Evolutionary conservation across 2,888 invertebrate species (phyloP).

Genomic region (Thymelicus acteon): DNA sequence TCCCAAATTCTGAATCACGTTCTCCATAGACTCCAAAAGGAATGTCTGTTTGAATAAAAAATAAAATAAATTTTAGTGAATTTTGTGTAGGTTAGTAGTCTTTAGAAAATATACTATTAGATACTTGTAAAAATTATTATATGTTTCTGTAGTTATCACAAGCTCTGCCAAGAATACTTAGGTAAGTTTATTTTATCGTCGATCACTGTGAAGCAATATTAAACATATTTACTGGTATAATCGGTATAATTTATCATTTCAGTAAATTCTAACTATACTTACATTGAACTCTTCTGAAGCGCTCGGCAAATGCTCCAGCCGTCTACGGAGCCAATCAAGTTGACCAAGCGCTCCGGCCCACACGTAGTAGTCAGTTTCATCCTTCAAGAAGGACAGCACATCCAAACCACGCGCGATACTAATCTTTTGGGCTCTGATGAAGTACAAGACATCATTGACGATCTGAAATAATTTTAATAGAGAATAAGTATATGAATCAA

Average conservation of each 20-base stretch:
- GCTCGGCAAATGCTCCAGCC: constrained; percentile 66
- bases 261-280: constrained; percentile 43
- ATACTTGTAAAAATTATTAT: no score
- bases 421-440: constrained; percentile 86
- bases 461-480: constrained; percentile 63
- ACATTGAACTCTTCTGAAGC: constrained; percentile 63
- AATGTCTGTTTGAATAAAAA: constrained; percentile 62
- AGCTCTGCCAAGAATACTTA: not conserved
- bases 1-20: constrained; percentile 78
- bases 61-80: not conserved
- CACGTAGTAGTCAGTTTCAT: constrained; percentile 90
- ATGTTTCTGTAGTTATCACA: not conserved
- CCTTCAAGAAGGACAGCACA: constrained; percentile 87
- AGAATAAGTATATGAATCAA: not conserved
- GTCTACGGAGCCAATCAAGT: constrained; percentile 77
- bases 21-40: constrained; percentile 71
- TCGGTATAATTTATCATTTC: no score
- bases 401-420: constrained; percentile 84
- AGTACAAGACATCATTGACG: constrained; percentile 90
- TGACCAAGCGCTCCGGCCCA: constrained; percentile 88
- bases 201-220: no score
- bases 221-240: no score
- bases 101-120: no score
- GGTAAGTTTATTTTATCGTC: no score
- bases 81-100: no score